Percentiles rank a stretch among this genome's conserved stretches.
phyloP scores from a whole-genome alignment of 2,888 invertebrate genomes.

The Tryphoninae sp. region DNA sequence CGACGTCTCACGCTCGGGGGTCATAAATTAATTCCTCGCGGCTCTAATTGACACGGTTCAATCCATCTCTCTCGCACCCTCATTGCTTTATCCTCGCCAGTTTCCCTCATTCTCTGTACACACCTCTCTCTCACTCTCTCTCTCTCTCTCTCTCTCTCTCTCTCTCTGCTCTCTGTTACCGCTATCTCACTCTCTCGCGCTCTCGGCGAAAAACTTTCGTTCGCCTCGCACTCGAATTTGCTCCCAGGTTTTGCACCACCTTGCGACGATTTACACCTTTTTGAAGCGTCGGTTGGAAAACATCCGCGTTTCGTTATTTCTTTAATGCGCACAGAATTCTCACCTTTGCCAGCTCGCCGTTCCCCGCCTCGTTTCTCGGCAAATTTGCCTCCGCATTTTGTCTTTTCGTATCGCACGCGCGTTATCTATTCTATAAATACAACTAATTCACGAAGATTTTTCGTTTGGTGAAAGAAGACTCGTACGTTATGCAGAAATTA shows the following conservation, averaged over 20 bases:
- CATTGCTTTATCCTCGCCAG: neutral
- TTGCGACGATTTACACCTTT: constrained; percentile 60
- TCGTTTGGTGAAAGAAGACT: too few relatives aligned
- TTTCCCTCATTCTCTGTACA: constrained; percentile 11
- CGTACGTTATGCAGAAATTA: constrained; percentile 1
- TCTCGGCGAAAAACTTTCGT: constrained; percentile 57
- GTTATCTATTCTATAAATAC: constrained; percentile 35
- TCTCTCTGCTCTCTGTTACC: constrained; percentile 1
- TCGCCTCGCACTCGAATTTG: constrained; percentile 56
- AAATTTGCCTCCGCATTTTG: too few relatives aligned
- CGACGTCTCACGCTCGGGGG: constrained; percentile 42
- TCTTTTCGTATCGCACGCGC: too few relatives aligned
- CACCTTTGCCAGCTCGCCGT: too few relatives aligned
- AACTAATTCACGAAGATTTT: neutral
- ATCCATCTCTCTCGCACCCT: constrained; percentile 32
- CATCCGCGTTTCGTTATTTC: constrained; percentile 61
- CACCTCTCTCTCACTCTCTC: constrained; percentile 8
- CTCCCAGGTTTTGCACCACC: constrained; percentile 48
- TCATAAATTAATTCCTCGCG: constrained; percentile 62
- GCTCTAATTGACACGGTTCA: constrained; percentile 61
- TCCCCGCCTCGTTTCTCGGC: too few relatives aligned
- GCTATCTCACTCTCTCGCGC: constrained; percentile 15
- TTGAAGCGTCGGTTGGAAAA: constrained; percentile 39
- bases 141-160: constrained; percentile 11
- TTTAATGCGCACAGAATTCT: neutral